Evolutionary conservation across 2,113 vertebrate genomes (phyloP).

Genomic region (Myiagra hebetior): DNA sequence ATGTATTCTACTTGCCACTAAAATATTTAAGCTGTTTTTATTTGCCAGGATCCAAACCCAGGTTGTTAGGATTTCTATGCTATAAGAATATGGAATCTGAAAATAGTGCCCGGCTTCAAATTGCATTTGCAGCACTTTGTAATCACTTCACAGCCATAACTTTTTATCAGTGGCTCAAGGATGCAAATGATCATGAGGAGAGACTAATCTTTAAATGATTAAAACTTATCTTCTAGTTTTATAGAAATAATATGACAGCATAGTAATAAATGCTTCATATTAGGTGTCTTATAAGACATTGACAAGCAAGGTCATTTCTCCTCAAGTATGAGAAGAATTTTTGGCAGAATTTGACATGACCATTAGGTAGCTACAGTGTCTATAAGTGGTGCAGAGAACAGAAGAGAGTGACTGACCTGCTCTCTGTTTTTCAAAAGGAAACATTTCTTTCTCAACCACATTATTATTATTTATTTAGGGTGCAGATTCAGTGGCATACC

Average conservation of each 20-base stretch:
- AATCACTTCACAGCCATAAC: background rate
- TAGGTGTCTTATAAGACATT: background rate
- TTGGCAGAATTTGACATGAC: background rate
- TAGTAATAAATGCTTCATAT: background rate
- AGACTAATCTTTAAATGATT: background rate
- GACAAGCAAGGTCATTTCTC: background rate
- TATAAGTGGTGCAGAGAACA: background rate
- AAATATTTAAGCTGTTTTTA: constrained; percentile 6
- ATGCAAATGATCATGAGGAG: background rate
- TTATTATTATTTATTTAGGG: background rate
- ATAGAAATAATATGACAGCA: background rate
- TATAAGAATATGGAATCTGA: background rate
- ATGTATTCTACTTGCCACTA: background rate
- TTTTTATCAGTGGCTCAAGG: background rate
- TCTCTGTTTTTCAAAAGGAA: background rate
- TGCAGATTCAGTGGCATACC: background rate
- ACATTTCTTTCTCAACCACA: background rate
- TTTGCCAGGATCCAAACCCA: background rate
- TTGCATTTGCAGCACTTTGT: background rate
- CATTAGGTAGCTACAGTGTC: background rate
- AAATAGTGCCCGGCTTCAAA: background rate
- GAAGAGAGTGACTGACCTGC: background rate
- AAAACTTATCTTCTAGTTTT: background rate
- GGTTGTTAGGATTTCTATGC: background rate
- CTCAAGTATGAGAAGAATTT: background rate